Evolutionary conservation across 2,797 vertebrate genomes (phyloP), one percentile per base, ranked within the genome.

Genomic region (Myripristis jacobus): DNA sequence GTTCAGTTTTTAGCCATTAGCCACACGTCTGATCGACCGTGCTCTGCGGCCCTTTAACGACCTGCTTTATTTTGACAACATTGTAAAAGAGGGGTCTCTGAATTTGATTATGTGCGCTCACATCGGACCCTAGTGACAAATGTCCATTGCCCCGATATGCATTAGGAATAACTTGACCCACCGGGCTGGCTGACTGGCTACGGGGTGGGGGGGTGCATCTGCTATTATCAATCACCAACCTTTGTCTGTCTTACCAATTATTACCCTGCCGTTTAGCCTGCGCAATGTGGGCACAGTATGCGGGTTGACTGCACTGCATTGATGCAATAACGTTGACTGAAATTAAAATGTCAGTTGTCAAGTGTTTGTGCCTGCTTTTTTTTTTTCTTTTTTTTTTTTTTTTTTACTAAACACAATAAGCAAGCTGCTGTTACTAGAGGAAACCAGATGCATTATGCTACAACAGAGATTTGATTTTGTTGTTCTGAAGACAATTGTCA

Each of bases 1-100:
- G 83, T 92, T 92, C 70, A 79, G 84, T 87, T 91, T 89, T 67
- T 87, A 93, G 87, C 87, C 69, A 77, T 88, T 90, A 91, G 88
- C 90, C 59, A 58, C 75, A 78, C 76, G 66, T 89, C 71, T 71
- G 19, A 78, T 82, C 73, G 74, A 70, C 78, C 34, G 64, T 64
- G 61, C 70, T 85, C 50, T 29, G 62, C 77, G 77, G 82, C 73
- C 77, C 65, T 63, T 21, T 29, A 10, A 11, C 56, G 55, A 11
- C 54, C 47, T 51, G 36, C 18, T 43, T 47, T 70, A 10, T 69
- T 75, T 81, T 87, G 86, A 87, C 89, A 88, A 79, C 72, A 61
- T 19, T 48, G n/a, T 16, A 38, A 57, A 75, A 73, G 27, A 89
- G 19, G n/a, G 55, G 61, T 16, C 22, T 25, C 19, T 41, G 27